These are phyloP conservation scores for Octodonta nipae DNA, from an alignment of 2,888 invertebrate genomes.

Conservation along the genomic window DNA sequence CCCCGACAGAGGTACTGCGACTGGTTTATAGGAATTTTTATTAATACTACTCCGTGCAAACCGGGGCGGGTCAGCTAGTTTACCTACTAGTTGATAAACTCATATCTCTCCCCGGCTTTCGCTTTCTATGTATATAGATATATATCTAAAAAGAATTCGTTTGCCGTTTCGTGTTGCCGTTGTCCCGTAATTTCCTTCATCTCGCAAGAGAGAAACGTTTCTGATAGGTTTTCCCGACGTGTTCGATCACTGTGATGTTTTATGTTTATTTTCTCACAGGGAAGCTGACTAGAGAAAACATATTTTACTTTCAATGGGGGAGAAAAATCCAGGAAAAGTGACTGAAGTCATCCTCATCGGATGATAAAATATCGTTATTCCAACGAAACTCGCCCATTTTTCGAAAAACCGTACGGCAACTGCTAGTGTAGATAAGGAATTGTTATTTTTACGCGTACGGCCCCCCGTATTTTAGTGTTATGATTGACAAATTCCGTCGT, in stretches of 20 bases:
- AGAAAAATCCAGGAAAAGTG: slow-evolving; percentile 13
- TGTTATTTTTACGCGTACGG: slow-evolving; percentile 1
- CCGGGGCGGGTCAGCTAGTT: too few relatives aligned
- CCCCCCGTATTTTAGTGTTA: not conserved
- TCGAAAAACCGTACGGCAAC: not conserved
- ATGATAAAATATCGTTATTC: slow-evolving; percentile 13
- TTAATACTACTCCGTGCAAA: too few relatives aligned
- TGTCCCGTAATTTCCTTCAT: not conserved
- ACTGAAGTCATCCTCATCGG: slow-evolving; percentile 9
- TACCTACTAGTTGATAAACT: too few relatives aligned
- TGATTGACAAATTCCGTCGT: slow-evolving; percentile 1
- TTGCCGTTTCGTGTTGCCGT: not conserved
- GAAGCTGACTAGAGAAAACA: slow-evolving; percentile 12
- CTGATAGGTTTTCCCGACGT: too few relatives aligned
- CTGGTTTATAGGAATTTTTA: too few relatives aligned
- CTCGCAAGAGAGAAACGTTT: slow-evolving; percentile 1
- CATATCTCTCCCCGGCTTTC: too few relatives aligned
- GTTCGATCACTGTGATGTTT: slow-evolving; percentile 1
- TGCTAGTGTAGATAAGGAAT: slow-evolving; percentile 1
- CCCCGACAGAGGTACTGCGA: too few relatives aligned
- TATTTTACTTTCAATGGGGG: slow-evolving; percentile 14
- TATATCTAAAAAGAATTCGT: not conserved
- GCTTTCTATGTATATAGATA: too few relatives aligned
- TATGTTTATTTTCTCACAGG: slow-evolving; percentile 1
- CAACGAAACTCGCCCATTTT: not conserved